Evolutionary conservation across 2,888 invertebrate species (phyloP).

Genomic region (Acrocyrtus sp.): DNA sequence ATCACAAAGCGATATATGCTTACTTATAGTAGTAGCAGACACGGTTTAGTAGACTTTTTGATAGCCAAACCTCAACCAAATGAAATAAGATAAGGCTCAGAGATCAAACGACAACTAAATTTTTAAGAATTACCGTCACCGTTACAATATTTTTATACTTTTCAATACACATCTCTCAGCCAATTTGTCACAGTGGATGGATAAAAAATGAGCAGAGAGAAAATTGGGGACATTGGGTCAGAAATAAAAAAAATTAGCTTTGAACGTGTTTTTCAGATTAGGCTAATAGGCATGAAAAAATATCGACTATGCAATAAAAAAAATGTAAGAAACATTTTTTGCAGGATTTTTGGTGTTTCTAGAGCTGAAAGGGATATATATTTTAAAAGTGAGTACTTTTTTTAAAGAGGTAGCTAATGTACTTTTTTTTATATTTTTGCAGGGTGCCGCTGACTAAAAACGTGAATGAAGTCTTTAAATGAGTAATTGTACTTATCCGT

Average conservation of each 20-base stretch:
- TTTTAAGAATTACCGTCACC: background rate
- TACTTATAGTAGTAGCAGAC: background rate
- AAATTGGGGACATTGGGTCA: constrained; percentile 31
- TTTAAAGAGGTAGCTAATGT: no score
- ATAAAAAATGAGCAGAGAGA: constrained; percentile 45
- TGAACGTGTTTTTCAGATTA: no score
- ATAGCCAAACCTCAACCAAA: background rate
- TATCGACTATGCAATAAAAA: no score
- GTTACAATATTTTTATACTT: background rate
- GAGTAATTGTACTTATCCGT: constrained; percentile 35
- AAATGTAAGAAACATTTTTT: no score
- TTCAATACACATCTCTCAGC: background rate
- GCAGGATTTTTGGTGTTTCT: no score
- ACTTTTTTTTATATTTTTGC: no score
- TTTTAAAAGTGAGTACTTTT: no score
- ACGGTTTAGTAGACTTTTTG: constrained; percentile 7
- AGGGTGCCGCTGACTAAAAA: no score
- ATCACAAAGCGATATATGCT: background rate
- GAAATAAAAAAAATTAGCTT: no score
- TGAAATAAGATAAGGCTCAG: constrained; percentile 14
- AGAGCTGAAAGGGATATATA: no score
- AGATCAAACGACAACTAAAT: constrained; percentile 25
- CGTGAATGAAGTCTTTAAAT: no score
- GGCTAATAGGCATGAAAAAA: no score
- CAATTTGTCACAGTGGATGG: constrained; percentile 44